These are phyloP conservation scores for Noctuana brunneofusca DNA, from an alignment of 2,888 invertebrate species.

Conservation along the genomic window DNA sequence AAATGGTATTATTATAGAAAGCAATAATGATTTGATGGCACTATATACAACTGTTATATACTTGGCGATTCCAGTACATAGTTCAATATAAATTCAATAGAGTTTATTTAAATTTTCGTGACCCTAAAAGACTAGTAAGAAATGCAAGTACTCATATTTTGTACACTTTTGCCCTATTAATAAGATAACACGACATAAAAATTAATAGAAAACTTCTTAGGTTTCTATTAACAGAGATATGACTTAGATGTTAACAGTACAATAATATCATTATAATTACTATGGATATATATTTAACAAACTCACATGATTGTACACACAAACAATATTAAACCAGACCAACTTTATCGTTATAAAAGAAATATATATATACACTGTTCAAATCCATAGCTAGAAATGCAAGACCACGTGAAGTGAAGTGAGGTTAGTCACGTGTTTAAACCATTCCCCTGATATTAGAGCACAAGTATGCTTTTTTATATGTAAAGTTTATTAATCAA, in stretches of 20 bases:
- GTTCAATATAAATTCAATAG: conserved; percentile 53
- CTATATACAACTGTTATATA: conserved; percentile 52
- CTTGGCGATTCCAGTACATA: conserved; percentile 46
- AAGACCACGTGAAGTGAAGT: too few species aligned
- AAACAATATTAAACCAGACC: conserved; percentile 37
- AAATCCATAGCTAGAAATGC: background rate
- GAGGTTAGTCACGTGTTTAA: too few species aligned
- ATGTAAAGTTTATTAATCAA: too few species aligned
- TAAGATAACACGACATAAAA: conserved; percentile 80
- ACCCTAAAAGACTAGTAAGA: conserved; percentile 80
- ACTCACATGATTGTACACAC: conserved; percentile 37
- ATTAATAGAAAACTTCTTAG: conserved; percentile 64
- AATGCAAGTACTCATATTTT: conserved; percentile 77
- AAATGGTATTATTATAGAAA: conserved; percentile 48
- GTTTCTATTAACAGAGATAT: conserved; percentile 73
- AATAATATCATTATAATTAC: conserved; percentile 36
- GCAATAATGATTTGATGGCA: conserved; percentile 55
- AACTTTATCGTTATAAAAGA: conserved; percentile 7
- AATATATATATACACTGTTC: background rate
- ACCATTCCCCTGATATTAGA: too few species aligned
- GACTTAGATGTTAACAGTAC: conserved; percentile 76
- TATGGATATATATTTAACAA: conserved; percentile 31
- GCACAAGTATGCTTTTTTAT: too few species aligned
- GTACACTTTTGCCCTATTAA: conserved; percentile 77
- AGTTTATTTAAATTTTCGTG: conserved; percentile 62